Evolutionary conservation across 2,113 vertebrate genomes (phyloP), one percentile per base, ranked within the genome.

Genomic region (Bettongia penicillata): DNA sequence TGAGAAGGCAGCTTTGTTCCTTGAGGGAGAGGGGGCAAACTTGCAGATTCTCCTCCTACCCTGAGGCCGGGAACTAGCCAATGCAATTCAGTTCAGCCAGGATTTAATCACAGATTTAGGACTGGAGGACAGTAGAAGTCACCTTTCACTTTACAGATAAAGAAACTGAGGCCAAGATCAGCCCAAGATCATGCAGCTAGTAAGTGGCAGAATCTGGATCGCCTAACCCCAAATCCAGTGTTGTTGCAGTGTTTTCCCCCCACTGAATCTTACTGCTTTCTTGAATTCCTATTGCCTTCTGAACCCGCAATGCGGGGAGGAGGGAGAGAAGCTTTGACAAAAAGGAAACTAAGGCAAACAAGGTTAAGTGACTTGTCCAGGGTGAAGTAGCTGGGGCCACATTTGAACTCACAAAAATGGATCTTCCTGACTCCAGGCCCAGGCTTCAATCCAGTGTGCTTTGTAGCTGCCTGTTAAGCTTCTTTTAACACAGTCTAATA

Each of bases 1-100:
- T 23, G 90, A 94, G 89, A 90, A 94, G 84, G 93, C n/a, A 95
- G 89, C 89, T 89, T 93, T 90, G 68, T 93, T 95, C 93, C 91
- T 28, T 51, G 24, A 51, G 8, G 16, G 25, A 84, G 9, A 50
- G 51, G 23, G 37, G 6, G 6, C 7, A 28, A 51, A 90, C 14
- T 16, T 24, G 43, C 52, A 43, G 61, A 48, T 68, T 47, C 53
- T 50, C 50, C 47, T 68, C 49, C 47, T 53, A 37, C 11, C 31
- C 53, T 92, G n/a, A 43, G 37, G 7, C 23, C 7, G 3, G 19
- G 19, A 84, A 84, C 16, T 8, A 43, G 68, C n/a, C n/a, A 43
- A 84, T 8, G 68, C n/a, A 43, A 43, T 84, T 84, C n/a, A 22
- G 8, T 43, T 2, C n/a, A 22, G 16, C n/a, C 19, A 43, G 68